phyloP scores from a whole-genome alignment of 2,888 invertebrate genomes.

The Campoplex nolae region DNA sequence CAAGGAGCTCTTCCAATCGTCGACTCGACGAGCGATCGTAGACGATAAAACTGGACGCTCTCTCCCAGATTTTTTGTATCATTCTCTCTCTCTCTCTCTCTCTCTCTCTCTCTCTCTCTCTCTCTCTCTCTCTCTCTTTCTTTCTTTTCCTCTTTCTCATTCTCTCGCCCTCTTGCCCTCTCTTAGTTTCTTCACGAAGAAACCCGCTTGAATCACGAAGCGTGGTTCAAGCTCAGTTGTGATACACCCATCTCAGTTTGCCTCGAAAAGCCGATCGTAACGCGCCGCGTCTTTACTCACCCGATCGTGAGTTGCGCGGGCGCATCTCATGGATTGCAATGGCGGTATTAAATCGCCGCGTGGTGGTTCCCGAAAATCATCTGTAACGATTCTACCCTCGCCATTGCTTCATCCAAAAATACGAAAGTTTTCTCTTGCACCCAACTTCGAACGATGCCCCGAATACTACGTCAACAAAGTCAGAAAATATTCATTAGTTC shows the following conservation, averaged over 20 bases:
- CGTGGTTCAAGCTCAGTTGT: conserved; percentile 25
- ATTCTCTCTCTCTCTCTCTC: conserved; percentile 14
- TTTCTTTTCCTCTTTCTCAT: not conserved
- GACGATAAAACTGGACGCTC: conserved; percentile 59
- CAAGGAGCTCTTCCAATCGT: conserved; percentile 50
- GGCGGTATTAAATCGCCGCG: conserved; percentile 31
- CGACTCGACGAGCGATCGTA: conserved; percentile 43
- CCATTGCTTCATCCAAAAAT: conserved; percentile 61
- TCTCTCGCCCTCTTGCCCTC: conserved; percentile 17
- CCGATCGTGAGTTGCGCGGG: conserved; percentile 19
- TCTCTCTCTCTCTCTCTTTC: conserved; percentile 34
- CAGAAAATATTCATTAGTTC: conserved; percentile 79
- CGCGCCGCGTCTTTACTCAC: conserved; percentile 41
- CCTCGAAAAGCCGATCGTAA: conserved; percentile 64
- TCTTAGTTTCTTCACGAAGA: conserved; percentile 24
- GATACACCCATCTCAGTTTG: conserved; percentile 60
- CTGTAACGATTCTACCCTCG: conserved; percentile 54
- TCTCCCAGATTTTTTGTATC: conserved; percentile 13
- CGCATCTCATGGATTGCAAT: conserved; percentile 42
- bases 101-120: conserved; percentile 12
- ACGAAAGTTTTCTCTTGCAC: conserved; percentile 70
- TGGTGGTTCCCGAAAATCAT: conserved; percentile 51
- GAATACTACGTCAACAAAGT: conserved; percentile 70
- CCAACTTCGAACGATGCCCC: conserved; percentile 63
- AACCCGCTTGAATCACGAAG: conserved; percentile 22